Conservation (phyloP, 2,113 vertebrate genomes). For the Toxotes chatareus region DNA sequence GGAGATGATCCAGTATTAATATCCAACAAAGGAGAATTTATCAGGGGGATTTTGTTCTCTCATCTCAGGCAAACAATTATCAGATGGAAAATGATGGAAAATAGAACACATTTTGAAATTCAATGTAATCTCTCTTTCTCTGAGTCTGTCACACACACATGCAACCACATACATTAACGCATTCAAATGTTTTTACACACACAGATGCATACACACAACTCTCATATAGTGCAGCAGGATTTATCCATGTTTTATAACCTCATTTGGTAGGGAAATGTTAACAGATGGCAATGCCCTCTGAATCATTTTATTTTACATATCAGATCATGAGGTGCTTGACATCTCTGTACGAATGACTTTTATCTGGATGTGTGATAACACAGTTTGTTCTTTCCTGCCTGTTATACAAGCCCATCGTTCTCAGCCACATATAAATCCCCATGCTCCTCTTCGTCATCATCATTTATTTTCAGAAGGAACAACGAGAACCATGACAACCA, state of each 20-base stretch:
- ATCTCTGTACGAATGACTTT: constrained; percentile 51
- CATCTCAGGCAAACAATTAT: constrained; percentile 66
- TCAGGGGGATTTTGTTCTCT: constrained; percentile 62
- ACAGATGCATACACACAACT: not conserved
- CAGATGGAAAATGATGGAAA: constrained; percentile 66
- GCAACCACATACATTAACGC: not conserved
- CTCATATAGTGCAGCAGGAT: not conserved
- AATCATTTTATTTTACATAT: constrained; percentile 40
- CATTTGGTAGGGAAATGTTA: constrained; percentile 55
- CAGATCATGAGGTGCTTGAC: constrained; percentile 25
- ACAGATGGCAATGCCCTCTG: constrained; percentile 14
- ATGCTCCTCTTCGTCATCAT: not conserved
- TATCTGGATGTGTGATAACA: constrained; percentile 38
- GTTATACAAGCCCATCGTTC: constrained; percentile 36
- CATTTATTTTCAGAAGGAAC: not conserved
- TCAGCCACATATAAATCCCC: constrained; percentile 41
- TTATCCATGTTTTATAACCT: constrained; percentile 47
- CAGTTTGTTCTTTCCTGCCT: constrained; percentile 46
- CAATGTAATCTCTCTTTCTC: constrained; percentile 44
- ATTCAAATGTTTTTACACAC: constrained; percentile 13
- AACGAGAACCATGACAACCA: not conserved
- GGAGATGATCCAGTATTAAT: constrained; percentile 75
- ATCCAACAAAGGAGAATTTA: constrained; percentile 71
- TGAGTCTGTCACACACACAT: constrained; percentile 14
- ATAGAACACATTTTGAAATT: constrained; percentile 52